Evolutionary conservation across 2,113 vertebrate genomes (phyloP), one percentile per base, ranked within the genome.

Genomic region (Clupea harengus): DNA sequence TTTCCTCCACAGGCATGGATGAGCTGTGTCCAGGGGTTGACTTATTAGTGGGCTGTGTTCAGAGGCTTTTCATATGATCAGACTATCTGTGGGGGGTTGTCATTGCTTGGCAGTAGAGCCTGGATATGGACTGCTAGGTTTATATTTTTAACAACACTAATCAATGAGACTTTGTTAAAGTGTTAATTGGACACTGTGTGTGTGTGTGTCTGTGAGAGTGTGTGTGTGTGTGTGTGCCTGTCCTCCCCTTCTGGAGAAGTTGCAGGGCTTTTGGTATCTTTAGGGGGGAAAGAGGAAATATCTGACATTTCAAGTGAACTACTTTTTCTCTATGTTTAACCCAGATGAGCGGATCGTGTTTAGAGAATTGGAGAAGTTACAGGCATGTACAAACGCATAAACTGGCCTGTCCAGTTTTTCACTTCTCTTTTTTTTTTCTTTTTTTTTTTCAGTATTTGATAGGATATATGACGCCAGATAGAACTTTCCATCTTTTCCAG

Each of bases 101-200:
- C 72, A 78, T 78, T 78, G 72, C 39, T 78, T 44, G 28, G 72
- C 72, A 39, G 0, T 39, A 32, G 25, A 78, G 72, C 11, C 11
- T 78, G 28, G 32, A 32, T 39, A 78, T 78, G 72, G 72, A 39
- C 39, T 10, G 4, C 11, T 4, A 78, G 28, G 32, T 78, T 44
- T 78, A 78, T 17, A 39, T 78, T 78, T 78, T 78, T 78, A 78
- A 39, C 72, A 78, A 13, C 0, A 25, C 72, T 39, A 32, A 78
- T 78, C 72, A 78, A 39, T 78, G 28, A 78, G 72, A 11, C 64
- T 67, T 67, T 60, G 54, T 67, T 78, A 15, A 78, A 78, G 72
- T 78, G 72, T 78, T 78, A 39, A 6, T 13, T 39, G 13, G 11
- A 13, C 0, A 18, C 15, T 54, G 52, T 18, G 52, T 54, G 52